Evolutionary conservation across 2,113 vertebrate species (phyloP), one percentile per base, ranked within the genome.

Genomic region (Podarcis muralis): DNA sequence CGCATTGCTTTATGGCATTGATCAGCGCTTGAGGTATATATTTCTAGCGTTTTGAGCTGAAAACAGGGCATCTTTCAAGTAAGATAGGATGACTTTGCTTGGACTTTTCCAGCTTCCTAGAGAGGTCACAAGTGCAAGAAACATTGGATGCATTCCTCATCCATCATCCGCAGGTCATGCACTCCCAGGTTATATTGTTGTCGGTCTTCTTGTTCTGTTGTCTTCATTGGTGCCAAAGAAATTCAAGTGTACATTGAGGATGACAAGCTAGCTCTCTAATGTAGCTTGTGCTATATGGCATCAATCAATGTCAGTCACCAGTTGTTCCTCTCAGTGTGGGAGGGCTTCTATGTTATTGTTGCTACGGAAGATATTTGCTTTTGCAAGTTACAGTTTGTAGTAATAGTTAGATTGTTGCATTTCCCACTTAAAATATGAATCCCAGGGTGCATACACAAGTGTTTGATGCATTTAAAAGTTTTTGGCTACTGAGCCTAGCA

Each of bases 161-260:
- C 53, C 16, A 43, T 90, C 88, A 76, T 85, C 91, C 76, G 7
- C 9, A 72, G 8, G 71, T 90, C 40, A 75, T 79, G 23, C 43
- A 37, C 83, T 83, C 80, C n/a, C 66, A 89, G 32, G 30, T 18
- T 85, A 40, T 76, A 43, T 75, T 40, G 85, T 93, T 22, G 43
- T 25, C 0, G 43, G 3, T 48, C 83, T 87, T 16, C 2, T 85
- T 87, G 59, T 78, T 7, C 65, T 87, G 81, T 76, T 83, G 40
- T 57, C 66, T 87, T 87, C 68, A 69, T 7, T 0, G 1, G n/a
- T 68, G n/a, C 43, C 15, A 84, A 77, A 71, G 1, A 84, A 88
- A 59, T 13, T 20, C 5, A 90, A 86, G 0, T 81, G 1, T 77
- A 59, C 87, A 71, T 92, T 69, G 57, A 79, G 83, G 71, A 12